A percentile compares a stretch with the other conserved stretches of the same genome.
These are phyloP conservation scores for Sparidentex hasta DNA, from an alignment of 2,797 vertebrate genomes.

Conservation along the genomic window DNA sequence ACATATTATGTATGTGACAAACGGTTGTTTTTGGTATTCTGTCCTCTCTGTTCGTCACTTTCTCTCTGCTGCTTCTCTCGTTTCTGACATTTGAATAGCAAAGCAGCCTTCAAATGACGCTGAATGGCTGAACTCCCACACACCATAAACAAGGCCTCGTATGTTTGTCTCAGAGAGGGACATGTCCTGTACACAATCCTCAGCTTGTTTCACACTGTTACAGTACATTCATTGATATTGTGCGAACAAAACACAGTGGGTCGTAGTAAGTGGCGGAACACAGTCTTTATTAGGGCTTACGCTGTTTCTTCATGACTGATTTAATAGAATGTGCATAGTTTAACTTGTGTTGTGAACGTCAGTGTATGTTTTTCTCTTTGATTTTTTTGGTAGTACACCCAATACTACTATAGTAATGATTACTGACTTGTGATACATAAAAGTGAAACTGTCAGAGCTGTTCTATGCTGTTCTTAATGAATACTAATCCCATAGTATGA, in stretches of 20 bases:
- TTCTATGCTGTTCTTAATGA: neutral
- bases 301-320: slow-evolving; percentile 18
- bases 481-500: neutral
- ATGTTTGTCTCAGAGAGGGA: slow-evolving; percentile 63
- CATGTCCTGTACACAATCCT: slow-evolving; percentile 57
- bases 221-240: slow-evolving; percentile 62
- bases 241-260: slow-evolving; percentile 29
- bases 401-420: neutral
- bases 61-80: slow-evolving; percentile 45
- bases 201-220: slow-evolving; percentile 65
- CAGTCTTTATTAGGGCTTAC: slow-evolving; percentile 32
- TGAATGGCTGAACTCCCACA: slow-evolving; percentile 74
- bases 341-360: slow-evolving; percentile 33
- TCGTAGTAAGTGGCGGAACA: slow-evolving; percentile 48
- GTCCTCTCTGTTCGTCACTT: neutral
- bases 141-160: slow-evolving; percentile 71
- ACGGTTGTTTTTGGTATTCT: slow-evolving; percentile 9
- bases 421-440: neutral
- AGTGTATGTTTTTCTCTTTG: slow-evolving; percentile 11
- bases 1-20: neutral
- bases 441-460: neutral
- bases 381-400: neutral
- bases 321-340: slow-evolving; percentile 22
- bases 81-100: slow-evolving; percentile 85
- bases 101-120: slow-evolving; percentile 76